A percentile compares a stretch with the other conserved stretches of the same genome.
These are phyloP conservation scores for Andrena flavipes DNA, from an alignment of 2,888 invertebrate genomes.

Conservation along the genomic window DNA sequence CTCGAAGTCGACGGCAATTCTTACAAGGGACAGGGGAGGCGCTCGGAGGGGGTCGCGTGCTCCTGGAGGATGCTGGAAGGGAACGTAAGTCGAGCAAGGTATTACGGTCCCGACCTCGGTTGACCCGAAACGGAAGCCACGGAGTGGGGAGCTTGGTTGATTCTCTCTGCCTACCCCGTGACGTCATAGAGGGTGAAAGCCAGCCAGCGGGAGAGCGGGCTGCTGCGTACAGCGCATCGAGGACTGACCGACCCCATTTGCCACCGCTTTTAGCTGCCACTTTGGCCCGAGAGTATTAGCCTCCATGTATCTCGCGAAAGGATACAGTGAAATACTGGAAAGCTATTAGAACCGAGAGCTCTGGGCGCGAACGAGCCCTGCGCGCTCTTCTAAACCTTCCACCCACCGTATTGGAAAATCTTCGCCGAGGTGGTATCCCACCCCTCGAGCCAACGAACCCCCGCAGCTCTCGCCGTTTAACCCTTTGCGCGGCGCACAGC, in stretches of 20 bases:
- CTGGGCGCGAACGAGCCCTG: constrained; percentile 1
- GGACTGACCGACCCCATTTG: constrained; percentile 60
- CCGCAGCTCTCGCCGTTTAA: no score
- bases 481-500: no score
- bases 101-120: constrained; percentile 41
- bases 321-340: constrained; percentile 25
- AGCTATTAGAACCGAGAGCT: constrained; percentile 26
- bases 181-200: constrained; percentile 46
- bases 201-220: background rate
- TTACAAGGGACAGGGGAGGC: background rate
- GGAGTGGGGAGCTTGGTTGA: constrained; percentile 3
- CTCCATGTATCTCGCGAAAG: constrained; percentile 30
- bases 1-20: no score
- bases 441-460: no score
- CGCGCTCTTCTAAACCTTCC: background rate
- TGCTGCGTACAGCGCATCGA: constrained; percentile 54
- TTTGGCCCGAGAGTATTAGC: constrained; percentile 50
- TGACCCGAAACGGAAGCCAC: constrained; percentile 57
- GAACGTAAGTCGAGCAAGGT: constrained; percentile 23
- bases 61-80: background rate
- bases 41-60: background rate
- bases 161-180: constrained; percentile 58
- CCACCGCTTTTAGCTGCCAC: constrained; percentile 52
- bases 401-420: background rate
- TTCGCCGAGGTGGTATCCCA: no score